A percentile compares a stretch with the other conserved stretches of the same genome.
Conservation (phyloP, 1,140 invertebrate species). For the Physella acuta region DNA sequence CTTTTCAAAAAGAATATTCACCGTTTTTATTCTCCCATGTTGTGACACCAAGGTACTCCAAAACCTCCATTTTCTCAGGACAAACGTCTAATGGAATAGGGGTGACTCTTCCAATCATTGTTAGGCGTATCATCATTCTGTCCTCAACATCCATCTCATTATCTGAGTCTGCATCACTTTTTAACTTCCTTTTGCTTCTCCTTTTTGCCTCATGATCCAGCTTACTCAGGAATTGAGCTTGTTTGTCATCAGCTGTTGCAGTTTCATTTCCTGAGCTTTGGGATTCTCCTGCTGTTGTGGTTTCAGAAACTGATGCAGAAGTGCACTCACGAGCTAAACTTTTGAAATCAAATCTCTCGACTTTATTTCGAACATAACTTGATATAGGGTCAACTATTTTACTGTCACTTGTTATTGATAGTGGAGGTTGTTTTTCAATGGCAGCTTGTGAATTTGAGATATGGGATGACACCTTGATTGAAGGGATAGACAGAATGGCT, state of each 20-base stretch:
- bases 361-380: conserved; percentile 8
- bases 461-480: neutral
- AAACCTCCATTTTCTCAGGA: conserved; percentile 41
- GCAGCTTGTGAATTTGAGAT: neutral
- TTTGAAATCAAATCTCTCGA: conserved; percentile 35
- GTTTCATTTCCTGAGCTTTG: neutral
- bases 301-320: neutral
- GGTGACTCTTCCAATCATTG: conserved; percentile 39
- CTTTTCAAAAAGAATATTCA: conserved; percentile 30
- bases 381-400: neutral
- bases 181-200: conserved; percentile 41
- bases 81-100: conserved; percentile 43
- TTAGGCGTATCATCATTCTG: conserved; percentile 25
- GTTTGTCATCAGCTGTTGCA: conserved; percentile 29
- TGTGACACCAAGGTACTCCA: conserved; percentile 44
- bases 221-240: conserved; percentile 38
- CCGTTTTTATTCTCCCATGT: conserved; percentile 46
- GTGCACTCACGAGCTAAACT: conserved; percentile 31
- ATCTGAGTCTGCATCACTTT: conserved; percentile 36
- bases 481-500: neutral
- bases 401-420: neutral
- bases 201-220: conserved; percentile 30
- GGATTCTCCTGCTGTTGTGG: neutral
- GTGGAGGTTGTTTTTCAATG: neutral
- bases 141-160: conserved; percentile 34